Base-by-base conservation (phyloP, 2,797 vertebrate species). In the Antennarius maculatus region DNA sequence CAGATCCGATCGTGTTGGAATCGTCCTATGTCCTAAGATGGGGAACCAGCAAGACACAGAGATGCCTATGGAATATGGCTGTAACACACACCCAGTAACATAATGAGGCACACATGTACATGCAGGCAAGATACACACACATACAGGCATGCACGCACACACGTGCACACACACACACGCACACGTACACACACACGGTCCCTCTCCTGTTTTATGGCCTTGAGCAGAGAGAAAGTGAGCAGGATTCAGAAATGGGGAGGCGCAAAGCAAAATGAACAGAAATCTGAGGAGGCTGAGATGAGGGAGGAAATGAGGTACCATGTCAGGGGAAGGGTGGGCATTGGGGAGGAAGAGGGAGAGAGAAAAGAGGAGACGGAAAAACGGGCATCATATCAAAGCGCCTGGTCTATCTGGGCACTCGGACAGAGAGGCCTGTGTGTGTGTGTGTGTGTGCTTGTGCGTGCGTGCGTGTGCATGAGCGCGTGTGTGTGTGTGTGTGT, bases 351-450 rank as follows among this genome's bases (percentile, higher is more conserved):
- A 54, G 60, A 65, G 34, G 73, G 60, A 54, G 53, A 62, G 51
- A 52, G 65, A 54, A 48, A 28, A 54, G 77, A 80, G 68, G 54
- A 46, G 43, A 81, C 29, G 65, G 76, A 60, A 80, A 79, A 84
- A 77, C 64, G 83, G 89, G 89, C 88, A 90, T 83, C 80, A 89
- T 86, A 89, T 91, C 89, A 92, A 92, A 91, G 91, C 75, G 31
- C 65, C 62, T 45, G 57, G 77, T 91, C 86, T 75, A 88, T 90
- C 90, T 88, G 86, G 89, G 76, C 56, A 7, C 73, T 77, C 8
- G 63, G 80, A 91, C 88, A 92, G 80, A 90, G 89, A 68, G 53
- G 63, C 71, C 86, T 83, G 82, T 90, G 86, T 89, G 69, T 54
- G 45, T 53, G 54, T 56, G 39, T 61, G 61, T 63, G 58, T 71